Conservation (phyloP, 2,113 vertebrate species). For the Megaceryle torquata region DNA sequence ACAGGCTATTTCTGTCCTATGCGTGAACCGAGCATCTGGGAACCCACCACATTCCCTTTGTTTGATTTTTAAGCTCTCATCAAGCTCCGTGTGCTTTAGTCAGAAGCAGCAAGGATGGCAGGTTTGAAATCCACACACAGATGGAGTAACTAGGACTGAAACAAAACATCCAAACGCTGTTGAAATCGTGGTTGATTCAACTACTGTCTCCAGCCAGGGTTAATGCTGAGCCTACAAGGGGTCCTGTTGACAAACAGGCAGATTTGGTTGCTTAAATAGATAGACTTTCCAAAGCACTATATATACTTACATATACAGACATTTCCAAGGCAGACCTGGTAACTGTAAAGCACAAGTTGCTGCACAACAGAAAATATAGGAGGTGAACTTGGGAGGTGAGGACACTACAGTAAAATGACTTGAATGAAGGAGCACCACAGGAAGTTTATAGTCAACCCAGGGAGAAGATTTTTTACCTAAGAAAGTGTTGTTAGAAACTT, state of each 20-base stretch:
- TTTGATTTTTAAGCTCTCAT: rapidly evolving
- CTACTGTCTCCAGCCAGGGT: rapidly evolving
- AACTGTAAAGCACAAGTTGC: background rate
- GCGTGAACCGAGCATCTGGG: rapidly evolving
- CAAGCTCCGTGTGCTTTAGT: background rate
- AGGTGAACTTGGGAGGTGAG: background rate
- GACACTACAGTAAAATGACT: background rate
- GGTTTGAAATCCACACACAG: background rate
- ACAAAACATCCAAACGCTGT: background rate
- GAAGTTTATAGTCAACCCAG: background rate
- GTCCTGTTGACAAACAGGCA: background rate
- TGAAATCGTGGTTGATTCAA: background rate
- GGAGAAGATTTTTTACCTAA: too few species aligned
- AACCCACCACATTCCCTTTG: background rate
- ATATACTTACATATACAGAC: background rate
- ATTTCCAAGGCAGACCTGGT: background rate
- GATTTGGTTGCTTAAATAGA: background rate
- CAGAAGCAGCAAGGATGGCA: background rate
- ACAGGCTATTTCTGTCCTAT: background rate
- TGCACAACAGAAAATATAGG: background rate
- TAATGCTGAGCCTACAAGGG: background rate
- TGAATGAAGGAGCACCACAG: rapidly evolving
- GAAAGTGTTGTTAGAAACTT: background rate
- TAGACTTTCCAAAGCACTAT: background rate
- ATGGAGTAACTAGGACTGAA: background rate